phyloP scores from a whole-genome alignment of 2,888 invertebrate species.

The Hemicrepidius hirtus region DNA sequence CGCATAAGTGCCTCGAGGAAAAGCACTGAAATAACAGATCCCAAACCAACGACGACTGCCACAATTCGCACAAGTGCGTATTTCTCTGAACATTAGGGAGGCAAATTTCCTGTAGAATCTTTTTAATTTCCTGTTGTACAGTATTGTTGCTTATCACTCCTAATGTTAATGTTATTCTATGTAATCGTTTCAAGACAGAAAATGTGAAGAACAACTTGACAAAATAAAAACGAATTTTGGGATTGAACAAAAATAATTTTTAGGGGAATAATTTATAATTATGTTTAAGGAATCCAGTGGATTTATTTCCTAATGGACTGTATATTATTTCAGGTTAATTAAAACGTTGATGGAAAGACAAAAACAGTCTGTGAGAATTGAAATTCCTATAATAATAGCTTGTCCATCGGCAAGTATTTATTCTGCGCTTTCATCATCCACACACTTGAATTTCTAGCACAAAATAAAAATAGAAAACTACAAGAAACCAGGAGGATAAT shows the following conservation, averaged over 20 bases:
- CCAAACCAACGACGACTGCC: constrained; percentile 10
- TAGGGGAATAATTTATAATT: too few relatives aligned
- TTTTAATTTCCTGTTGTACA: constrained; percentile 52
- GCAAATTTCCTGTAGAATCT: constrained; percentile 51
- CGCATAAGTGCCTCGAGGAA: constrained; percentile 19
- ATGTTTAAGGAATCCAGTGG: too few relatives aligned
- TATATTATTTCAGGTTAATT: not conserved
- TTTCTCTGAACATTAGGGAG: constrained; percentile 38
- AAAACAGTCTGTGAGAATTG: constrained; percentile 1
- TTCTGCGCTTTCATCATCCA: constrained; percentile 39
- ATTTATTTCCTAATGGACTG: too few relatives aligned
- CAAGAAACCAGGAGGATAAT: constrained; percentile 36
- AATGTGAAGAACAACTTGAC: not conserved
- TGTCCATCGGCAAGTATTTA: constrained; percentile 34
- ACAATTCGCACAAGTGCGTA: constrained; percentile 35
- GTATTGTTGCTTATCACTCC: constrained; percentile 42
- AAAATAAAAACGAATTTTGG: not conserved
- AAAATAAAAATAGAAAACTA: constrained; percentile 43
- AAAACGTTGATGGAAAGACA: constrained; percentile 1
- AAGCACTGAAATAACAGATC: constrained; percentile 21
- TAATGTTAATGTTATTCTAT: constrained; percentile 42
- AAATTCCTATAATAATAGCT: constrained; percentile 34
- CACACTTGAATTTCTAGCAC: constrained; percentile 29
- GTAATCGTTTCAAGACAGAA: constrained; percentile 4
- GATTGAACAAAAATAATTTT: too few relatives aligned